Conservation (phyloP, 2,888 invertebrate species). For the Taenaris catops region DNA sequence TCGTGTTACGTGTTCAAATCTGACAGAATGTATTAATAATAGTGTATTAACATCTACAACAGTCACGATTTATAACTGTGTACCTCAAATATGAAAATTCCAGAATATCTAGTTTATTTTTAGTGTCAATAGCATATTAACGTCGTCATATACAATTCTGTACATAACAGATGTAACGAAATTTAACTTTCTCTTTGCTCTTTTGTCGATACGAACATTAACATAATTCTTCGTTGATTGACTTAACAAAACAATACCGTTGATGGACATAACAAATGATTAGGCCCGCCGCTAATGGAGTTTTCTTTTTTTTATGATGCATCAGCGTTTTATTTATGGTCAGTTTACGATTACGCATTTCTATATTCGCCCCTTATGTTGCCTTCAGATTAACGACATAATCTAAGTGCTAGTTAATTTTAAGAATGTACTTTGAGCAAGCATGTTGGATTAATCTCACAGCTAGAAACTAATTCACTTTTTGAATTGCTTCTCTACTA, state of each 20-base stretch:
- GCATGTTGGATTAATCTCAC: constrained; percentile 20
- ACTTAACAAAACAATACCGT: constrained; percentile 7
- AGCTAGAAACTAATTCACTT: constrained; percentile 17
- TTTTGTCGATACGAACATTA: neutral
- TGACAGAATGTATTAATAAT: no score
- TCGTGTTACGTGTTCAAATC: no score
- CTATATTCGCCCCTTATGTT: constrained; percentile 1
- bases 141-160: no score
- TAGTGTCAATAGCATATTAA: no score
- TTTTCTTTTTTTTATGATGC: constrained; percentile 14
- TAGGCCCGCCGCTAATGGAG: constrained; percentile 6
- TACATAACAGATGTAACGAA: no score
- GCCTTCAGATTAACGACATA: constrained; percentile 12
- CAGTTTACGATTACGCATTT: constrained; percentile 12
- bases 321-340: constrained; percentile 11
- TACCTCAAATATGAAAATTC: no score
- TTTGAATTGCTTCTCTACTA: constrained; percentile 14
- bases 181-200: no score
- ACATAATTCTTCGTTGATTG: constrained; percentile 7
- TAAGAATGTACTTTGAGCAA: constrained; percentile 10
- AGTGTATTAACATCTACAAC: no score
- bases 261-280: constrained; percentile 8
- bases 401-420: constrained; percentile 13
- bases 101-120: no score
- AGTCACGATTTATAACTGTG: no score